Conservation (phyloP, 2,888 invertebrate genomes). For the Xylocampa areola region DNA sequence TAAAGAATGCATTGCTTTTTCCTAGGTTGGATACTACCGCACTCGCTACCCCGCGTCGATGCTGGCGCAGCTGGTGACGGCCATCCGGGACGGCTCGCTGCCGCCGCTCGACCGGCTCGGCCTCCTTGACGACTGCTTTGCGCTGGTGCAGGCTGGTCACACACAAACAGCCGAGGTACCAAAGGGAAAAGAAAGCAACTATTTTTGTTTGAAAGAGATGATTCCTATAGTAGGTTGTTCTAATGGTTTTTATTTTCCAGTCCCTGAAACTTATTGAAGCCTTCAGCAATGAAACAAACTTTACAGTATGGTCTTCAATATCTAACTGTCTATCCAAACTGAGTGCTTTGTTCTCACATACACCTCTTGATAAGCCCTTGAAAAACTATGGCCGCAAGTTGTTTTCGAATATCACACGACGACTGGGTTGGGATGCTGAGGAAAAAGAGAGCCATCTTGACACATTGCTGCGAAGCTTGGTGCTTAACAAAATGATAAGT, state of each 20-base stretch:
- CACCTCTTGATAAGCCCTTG: slow-evolving; percentile 93
- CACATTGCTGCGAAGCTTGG: slow-evolving; percentile 95
- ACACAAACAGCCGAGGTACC: slow-evolving; percentile 93
- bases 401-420: slow-evolving; percentile 92
- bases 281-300: slow-evolving; percentile 96
- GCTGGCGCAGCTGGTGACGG: slow-evolving; percentile 94
- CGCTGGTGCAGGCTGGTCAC: slow-evolving; percentile 96
- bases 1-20: slow-evolving; percentile 1
- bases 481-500: slow-evolving; percentile 95
- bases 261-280: slow-evolving; percentile 95
- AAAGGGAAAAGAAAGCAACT: neutral
- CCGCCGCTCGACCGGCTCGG: slow-evolving; percentile 97
- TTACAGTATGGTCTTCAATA: slow-evolving; percentile 97
- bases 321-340: slow-evolving; percentile 94
- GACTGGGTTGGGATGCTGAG: slow-evolving; percentile 96
- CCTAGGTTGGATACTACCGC: slow-evolving; percentile 95
- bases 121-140: slow-evolving; percentile 97
- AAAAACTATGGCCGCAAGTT: slow-evolving; percentile 93
- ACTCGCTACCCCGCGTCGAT: slow-evolving; percentile 95
- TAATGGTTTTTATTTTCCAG: slow-evolving; percentile 64
- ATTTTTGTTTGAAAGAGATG: neutral
- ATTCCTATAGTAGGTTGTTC: neutral
- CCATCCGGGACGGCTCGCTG: slow-evolving; percentile 93
- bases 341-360: slow-evolving; percentile 93
- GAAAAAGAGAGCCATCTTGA: slow-evolving; percentile 96